phyloP scores from a whole-genome alignment of 2,888 invertebrate genomes.

The Eristalis arbustorum region DNA sequence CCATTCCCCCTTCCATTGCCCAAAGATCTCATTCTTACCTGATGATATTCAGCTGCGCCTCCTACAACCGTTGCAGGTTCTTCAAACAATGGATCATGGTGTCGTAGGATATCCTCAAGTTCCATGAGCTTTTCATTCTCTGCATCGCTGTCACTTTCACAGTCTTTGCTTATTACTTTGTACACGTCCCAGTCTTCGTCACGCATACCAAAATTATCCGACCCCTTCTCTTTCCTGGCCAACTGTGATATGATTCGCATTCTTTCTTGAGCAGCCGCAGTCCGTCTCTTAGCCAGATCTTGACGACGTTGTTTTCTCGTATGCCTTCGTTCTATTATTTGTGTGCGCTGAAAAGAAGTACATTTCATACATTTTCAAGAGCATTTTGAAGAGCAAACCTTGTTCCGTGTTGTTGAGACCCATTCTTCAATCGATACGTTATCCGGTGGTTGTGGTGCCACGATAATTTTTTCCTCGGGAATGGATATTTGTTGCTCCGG shows the following conservation, averaged over 20 bases:
- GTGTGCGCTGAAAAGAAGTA: slow-evolving; percentile 82
- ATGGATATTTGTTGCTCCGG: slow-evolving; percentile 42
- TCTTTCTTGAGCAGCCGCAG: slow-evolving; percentile 95
- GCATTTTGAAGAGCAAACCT: slow-evolving; percentile 52
- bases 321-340: slow-evolving; percentile 87
- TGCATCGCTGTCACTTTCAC: slow-evolving; percentile 95
- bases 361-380: background rate
- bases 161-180: slow-evolving; percentile 89
- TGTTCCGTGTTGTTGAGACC: slow-evolving; percentile 75
- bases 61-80: slow-evolving; percentile 80
- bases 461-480: slow-evolving; percentile 72
- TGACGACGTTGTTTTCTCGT: slow-evolving; percentile 89
- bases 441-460: slow-evolving; percentile 76
- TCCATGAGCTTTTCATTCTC: slow-evolving; percentile 94
- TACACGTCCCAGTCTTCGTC: slow-evolving; percentile 99
- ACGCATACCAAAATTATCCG: slow-evolving; percentile 95
- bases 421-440: slow-evolving; percentile 76
- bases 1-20: too few species aligned
- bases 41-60: slow-evolving; percentile 86
- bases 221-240: slow-evolving; percentile 88
- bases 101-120: slow-evolving; percentile 90
- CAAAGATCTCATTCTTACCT: slow-evolving; percentile 76
- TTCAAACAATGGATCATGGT: slow-evolving; percentile 88
- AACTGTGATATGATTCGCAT: slow-evolving; percentile 96
- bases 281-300: slow-evolving; percentile 93